Conservation (phyloP, 2,888 invertebrate species). For the Spodoptera littoralis region DNA sequence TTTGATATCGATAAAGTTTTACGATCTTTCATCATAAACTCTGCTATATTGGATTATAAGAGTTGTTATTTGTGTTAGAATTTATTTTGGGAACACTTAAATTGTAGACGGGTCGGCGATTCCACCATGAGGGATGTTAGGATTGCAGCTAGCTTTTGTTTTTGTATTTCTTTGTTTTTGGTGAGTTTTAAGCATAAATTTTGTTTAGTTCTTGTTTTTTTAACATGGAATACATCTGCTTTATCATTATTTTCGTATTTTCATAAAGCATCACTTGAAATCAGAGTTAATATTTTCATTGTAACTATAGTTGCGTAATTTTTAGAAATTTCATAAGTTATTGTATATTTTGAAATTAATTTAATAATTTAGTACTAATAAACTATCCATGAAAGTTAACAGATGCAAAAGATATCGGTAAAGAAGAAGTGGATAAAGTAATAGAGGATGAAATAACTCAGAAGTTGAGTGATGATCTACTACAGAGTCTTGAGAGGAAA, state of each 20-base stretch:
- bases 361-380: slow-evolving; percentile 3
- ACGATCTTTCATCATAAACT: slow-evolving; percentile 73
- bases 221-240: too few species aligned
- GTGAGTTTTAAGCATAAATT: slow-evolving; percentile 59
- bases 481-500: slow-evolving; percentile 83
- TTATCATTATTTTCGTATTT: too few species aligned
- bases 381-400: slow-evolving; percentile 48
- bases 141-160: slow-evolving; percentile 55
- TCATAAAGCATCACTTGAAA: too few species aligned
- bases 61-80: slow-evolving; percentile 61
- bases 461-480: slow-evolving; percentile 76
- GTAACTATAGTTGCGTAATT: too few species aligned
- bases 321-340: too few species aligned
- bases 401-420: slow-evolving; percentile 62
- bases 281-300: too few species aligned
- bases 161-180: slow-evolving; percentile 59
- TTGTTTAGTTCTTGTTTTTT: background rate
- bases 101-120: slow-evolving; percentile 39
- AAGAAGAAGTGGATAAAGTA: slow-evolving; percentile 78
- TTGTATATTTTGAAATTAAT: background rate
- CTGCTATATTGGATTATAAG: slow-evolving; percentile 58
- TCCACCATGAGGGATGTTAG: slow-evolving; percentile 60
- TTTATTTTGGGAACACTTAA: slow-evolving; percentile 57
- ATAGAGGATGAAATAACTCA: slow-evolving; percentile 83
- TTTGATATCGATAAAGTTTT: slow-evolving; percentile 74